Conservation (phyloP, 2,888 invertebrate genomes). For the Pantelozetes paolii region DNA sequence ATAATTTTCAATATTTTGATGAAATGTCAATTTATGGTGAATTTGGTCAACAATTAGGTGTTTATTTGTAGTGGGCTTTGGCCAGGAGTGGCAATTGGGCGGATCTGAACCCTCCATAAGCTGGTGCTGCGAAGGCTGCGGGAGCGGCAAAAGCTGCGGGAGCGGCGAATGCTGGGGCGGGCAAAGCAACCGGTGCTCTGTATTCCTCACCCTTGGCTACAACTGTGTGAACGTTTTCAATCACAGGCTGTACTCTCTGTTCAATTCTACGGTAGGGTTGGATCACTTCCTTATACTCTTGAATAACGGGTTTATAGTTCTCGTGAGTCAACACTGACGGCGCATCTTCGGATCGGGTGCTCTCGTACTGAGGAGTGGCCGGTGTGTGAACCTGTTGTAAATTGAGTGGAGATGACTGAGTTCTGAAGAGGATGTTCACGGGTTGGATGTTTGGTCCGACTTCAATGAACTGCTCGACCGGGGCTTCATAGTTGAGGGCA, state of each 20-base stretch:
- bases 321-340: neutral
- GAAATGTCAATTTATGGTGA: no score
- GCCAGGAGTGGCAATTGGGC: neutral
- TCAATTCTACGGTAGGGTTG: constrained; percentile 11
- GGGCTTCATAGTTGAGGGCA: neutral
- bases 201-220: constrained; percentile 9
- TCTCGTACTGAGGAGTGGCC: constrained; percentile 14
- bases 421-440: constrained; percentile 21
- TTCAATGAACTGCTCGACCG: constrained; percentile 4
- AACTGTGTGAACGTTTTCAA: constrained; percentile 19
- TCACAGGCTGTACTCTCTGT: constrained; percentile 9
- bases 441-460: neutral
- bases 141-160: neutral
- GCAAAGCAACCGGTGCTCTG: neutral
- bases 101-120: neutral
- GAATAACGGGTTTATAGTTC: constrained; percentile 13
- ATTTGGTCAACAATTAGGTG: neutral
- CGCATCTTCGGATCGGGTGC: constrained; percentile 18
- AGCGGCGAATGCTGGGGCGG: neutral
- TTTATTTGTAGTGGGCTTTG: neutral
- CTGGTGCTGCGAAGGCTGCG: neutral
- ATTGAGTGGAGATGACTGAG: neutral
- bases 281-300: constrained; percentile 2
- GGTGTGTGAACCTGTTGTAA: constrained; percentile 26
- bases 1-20: no score